Base-by-base conservation (phyloP, 2,888 invertebrate genomes). In the Chironomus tentans region DNA sequence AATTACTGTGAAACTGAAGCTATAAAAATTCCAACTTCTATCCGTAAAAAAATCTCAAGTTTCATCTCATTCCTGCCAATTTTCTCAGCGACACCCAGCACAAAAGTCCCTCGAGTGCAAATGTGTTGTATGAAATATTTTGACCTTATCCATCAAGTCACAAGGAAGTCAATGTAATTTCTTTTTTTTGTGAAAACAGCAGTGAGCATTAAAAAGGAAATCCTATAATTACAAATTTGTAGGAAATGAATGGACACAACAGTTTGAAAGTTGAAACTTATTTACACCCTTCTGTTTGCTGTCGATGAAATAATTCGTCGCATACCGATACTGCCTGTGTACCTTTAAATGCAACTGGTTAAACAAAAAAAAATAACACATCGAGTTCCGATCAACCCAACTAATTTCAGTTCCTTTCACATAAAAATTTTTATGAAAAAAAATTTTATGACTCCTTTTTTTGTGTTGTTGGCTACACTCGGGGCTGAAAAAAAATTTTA, bases 181-280 rank as follows among this genome's bases (percentile, higher is more conserved):
- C 5, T 28, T 28, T 28, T 28, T 28, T 28, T 28, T 28, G 28
- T 28, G 3, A 28, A 28, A 28, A 10, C 38, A 38, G 10, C 38
- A 38, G 38, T 38, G 38, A 38, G 38, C 38, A 38, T 38, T 48
- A 62, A 38, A 15, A 56, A 61, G 74, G 74, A 74, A 74, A 74
- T 74, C 68, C 68, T 68, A 61, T 74, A 74, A 74, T 74, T 74
- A 46, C 15, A 61, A 38, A 28, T 2, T 50, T 56, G 18, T 18
- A 56, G 56, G 24, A 65, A 65, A 24, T 74, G 38, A 68, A 24
- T 68, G 74, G 74, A 74, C 74, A 74, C 74, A 74, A 21, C 24
- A 68, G 38, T 38, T 62, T 38, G 62, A 28, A 62, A 28, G 61
- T 72, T 72, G 72, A 7, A n/a, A 56, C 38, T 24, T 62, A 46